Base-by-base conservation (phyloP, 2,888 invertebrate genomes). In the Gymnosoma rotundatum region DNA sequence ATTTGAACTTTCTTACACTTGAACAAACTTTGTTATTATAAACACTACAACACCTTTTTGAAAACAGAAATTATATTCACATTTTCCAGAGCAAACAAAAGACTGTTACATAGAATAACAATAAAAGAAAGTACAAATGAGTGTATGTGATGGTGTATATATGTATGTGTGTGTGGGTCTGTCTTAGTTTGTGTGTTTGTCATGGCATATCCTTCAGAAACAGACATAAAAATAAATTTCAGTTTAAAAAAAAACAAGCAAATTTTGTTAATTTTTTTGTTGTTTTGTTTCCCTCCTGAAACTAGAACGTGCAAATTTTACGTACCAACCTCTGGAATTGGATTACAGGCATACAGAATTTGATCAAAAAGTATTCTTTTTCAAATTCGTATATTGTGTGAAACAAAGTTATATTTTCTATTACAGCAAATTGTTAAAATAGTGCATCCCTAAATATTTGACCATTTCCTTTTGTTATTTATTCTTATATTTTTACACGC, bases 201-300 rank as follows among this genome's bases (percentile, higher is more conserved):
- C 0, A 18, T 50, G 5, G 85, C 82, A 83, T 85, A 81, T 87
- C 88, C 87, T 89, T 58, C 75, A 75, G 48, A 50, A 50, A 48
- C 75, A 58, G 48, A 66, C 36, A 48, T 32, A 21, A 16, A 50
- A 38, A 67, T 7, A 18, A 18, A 16, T 50, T 3, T 16, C 7
- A 50, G 50, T 18, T 50, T 16, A 16, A 7, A 50, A 50, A n/a
- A 50, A n/a, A n/a, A 50, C 6, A 50, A 1, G 5, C 5, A n/a
- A 50, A 18, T 32, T 5, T 32, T 32, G 6, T 32, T 32, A 18
- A 18, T 6, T 16, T n/a, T 5, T 50, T 50, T 50, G 5, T 16
- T n/a, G 14, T 0, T 50, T 18, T 8, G 50, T n/a, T 16, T 50
- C 42, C 18, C 14, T 50, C 18, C 6, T 16, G 50, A 7, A 32